Base-by-base conservation (phyloP, 64 coral and sea anemone genomes). In the Actinia tenebrosa region DNA sequence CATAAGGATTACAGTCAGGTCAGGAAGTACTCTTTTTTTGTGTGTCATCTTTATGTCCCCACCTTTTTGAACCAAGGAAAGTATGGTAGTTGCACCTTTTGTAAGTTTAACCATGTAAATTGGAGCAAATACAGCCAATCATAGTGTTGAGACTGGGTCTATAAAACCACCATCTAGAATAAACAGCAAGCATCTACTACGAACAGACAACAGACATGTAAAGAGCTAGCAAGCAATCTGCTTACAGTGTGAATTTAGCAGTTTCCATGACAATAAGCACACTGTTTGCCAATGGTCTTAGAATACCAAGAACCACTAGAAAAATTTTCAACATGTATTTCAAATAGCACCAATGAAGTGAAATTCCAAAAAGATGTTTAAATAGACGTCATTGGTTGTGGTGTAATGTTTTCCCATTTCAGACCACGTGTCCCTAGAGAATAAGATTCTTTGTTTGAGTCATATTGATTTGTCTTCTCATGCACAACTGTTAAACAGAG, bases 211-310 rank as follows among this genome's bases (percentile, higher is more conserved):
- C 69, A 75, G 69, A 75, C 69, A 75, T n/a, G 13, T 25, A 75
- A 26, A 72, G 3, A 72, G 69, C 13, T 75, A 75, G 69, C 26
- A 75, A 75, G 69, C 69, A 75, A 75, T 75, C 69, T 75, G 69
- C 69, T 75, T 75, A 75, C 69, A 26, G 42, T 75, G 69, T 75
- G 69, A 42, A 75, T 75, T 7, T 14, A 75, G 69, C 69, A 75
- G 26, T 75, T 75, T n/a, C 69, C 69, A 27, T 75, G 27, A 75
- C 69, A 75, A 75, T 3, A 75, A 75, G 69, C 69, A 75, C 69
- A 75, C 69, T 75, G 26, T 75, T 0, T 6, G 64, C 47, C 47
- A 50, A 50, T 26, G 2, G 23, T 69, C 64, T 69, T 75, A 75
- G 7, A 75, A 75, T 14, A 42, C 22, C 42, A 75, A 43, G 27